A percentile compares a stretch with the other conserved stretches of the same genome.
phyloP scores from a whole-genome alignment of 2,888 invertebrate species.

The Sylvicola fuscatus region DNA sequence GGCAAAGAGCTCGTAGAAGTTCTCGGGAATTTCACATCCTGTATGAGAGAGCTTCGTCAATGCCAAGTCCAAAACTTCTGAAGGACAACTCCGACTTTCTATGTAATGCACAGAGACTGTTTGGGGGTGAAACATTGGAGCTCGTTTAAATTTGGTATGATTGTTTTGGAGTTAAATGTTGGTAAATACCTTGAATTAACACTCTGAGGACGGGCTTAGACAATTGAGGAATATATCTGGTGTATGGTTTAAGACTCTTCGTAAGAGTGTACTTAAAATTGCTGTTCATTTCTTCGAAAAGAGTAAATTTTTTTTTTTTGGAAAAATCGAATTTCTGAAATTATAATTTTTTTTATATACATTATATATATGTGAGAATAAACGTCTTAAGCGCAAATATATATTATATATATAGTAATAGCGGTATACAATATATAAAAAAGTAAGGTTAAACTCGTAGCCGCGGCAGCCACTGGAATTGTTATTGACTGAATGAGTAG shows the following conservation, averaged over 20 bases:
- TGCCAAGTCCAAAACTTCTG: conserved; percentile 23
- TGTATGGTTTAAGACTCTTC: conserved; percentile 19
- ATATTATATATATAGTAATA: no score
- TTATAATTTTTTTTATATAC: no score
- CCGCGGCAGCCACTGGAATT: no score
- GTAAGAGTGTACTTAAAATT: conserved; percentile 19
- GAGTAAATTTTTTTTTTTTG: no score
- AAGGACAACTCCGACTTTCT: conserved; percentile 22
- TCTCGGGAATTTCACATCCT: conserved; percentile 23
- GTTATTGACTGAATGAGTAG: no score
- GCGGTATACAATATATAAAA: no score
- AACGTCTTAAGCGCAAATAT: no score
- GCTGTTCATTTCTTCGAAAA: conserved; percentile 18
- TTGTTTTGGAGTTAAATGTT: no score
- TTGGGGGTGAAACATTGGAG: background rate
- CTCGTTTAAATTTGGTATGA: background rate
- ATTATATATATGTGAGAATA: no score
- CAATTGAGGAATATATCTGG: conserved; percentile 19
- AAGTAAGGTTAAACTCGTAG: no score
- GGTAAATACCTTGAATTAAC: conserved; percentile 15
- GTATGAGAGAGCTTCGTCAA: conserved; percentile 22
- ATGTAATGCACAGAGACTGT: conserved; percentile 24
- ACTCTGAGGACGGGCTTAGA: conserved; percentile 22
- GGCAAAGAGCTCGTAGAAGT: conserved; percentile 30
- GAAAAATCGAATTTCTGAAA: no score